Evolutionary conservation across 2,797 vertebrate species (phyloP).

Genomic region (Sylvilagus floridanus): DNA sequence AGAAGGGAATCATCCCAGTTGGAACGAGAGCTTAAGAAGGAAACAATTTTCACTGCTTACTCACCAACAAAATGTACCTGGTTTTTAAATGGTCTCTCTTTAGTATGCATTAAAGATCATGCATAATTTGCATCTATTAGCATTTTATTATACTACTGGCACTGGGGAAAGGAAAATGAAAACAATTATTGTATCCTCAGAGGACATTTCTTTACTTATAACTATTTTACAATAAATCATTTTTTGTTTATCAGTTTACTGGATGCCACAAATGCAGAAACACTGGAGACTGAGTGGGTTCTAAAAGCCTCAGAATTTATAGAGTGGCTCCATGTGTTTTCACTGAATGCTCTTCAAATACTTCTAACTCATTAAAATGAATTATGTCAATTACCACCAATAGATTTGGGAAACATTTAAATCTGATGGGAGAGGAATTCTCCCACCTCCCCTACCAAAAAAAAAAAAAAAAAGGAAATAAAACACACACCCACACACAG

Average conservation of each 20-base stretch:
- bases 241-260: slow-evolving; percentile 83
- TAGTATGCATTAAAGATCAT: slow-evolving; percentile 88
- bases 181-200: slow-evolving; percentile 88
- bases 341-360: slow-evolving; percentile 72
- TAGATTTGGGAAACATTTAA: slow-evolving; percentile 72
- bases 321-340: slow-evolving; percentile 78
- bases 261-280: slow-evolving; percentile 78
- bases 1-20: slow-evolving; percentile 64
- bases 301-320: slow-evolving; percentile 83
- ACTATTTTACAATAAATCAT: slow-evolving; percentile 86
- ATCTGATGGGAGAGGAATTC: slow-evolving; percentile 61
- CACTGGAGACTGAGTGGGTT: slow-evolving; percentile 75
- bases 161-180: slow-evolving; percentile 86
- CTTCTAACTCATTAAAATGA: slow-evolving; percentile 79
- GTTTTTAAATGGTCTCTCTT: slow-evolving; percentile 86
- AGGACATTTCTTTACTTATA: slow-evolving; percentile 88
- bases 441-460: background rate
- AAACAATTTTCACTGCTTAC: slow-evolving; percentile 80
- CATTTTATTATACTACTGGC: slow-evolving; percentile 90
- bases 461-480: too few relatives aligned
- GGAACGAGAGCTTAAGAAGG: slow-evolving; percentile 72
- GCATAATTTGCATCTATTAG: slow-evolving; percentile 92
- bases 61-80: slow-evolving; percentile 84
- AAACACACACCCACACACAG: background rate
- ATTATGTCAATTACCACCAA: slow-evolving; percentile 77